A percentile compares a stretch with the other conserved stretches of the same genome.
Evolutionary conservation across 2,888 invertebrate species (phyloP).

Genomic region (Atethmia centrago): DNA sequence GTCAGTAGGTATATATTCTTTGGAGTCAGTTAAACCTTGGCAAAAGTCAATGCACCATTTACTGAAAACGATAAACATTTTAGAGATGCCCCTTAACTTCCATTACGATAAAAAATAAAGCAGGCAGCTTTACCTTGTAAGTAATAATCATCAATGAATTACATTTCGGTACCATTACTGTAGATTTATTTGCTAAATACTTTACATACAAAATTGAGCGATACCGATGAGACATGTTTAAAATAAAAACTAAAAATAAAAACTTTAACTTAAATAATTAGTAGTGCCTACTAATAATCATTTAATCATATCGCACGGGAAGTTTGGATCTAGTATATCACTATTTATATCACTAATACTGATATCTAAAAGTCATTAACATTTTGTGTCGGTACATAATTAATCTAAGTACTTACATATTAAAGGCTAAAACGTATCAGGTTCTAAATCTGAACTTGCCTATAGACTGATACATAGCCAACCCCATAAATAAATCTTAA

Average conservation of each 20-base stretch:
- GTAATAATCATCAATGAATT: background rate
- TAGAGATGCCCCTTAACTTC: background rate
- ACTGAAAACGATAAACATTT: background rate
- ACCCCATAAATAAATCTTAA: constrained; percentile 5
- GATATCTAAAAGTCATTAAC: constrained; percentile 30
- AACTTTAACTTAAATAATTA: too few relatives aligned
- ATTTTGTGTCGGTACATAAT: constrained; percentile 15
- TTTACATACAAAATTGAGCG: background rate
- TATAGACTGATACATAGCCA: constrained; percentile 24
- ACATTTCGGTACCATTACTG: background rate
- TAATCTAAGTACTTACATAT: constrained; percentile 22
- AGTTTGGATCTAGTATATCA: constrained; percentile 25
- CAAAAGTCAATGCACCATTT: background rate
- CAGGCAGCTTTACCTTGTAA: background rate
- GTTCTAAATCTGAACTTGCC: constrained; percentile 36
- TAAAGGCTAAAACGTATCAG: constrained; percentile 25
- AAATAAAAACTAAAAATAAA: background rate
- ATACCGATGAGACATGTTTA: background rate
- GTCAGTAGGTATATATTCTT: background rate
- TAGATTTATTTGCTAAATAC: background rate
- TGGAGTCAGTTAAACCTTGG: background rate
- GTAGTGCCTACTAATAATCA: constrained; percentile 5
- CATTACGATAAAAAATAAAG: background rate
- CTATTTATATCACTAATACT: constrained; percentile 42
- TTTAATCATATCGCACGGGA: constrained; percentile 25